phyloP scores from a whole-genome alignment of 2,888 invertebrate species.

The Geotrupes spiniger region DNA sequence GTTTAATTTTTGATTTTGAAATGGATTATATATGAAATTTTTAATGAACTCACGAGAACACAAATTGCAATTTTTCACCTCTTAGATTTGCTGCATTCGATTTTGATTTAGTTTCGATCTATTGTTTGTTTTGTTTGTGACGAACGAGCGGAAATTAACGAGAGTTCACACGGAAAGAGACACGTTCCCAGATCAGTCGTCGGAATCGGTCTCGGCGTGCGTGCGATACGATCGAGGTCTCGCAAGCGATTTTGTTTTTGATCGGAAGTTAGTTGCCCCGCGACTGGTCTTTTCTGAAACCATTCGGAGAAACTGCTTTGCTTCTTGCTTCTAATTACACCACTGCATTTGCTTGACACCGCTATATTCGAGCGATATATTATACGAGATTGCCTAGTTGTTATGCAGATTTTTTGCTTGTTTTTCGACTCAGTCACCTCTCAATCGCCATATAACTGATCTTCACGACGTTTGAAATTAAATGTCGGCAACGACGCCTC shows the following conservation, averaged over 20 bases:
- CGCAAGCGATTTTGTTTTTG: slow-evolving; percentile 19
- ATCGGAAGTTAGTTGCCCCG: slow-evolving; percentile 59
- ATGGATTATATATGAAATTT: slow-evolving; percentile 2
- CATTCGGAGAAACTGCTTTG: slow-evolving; percentile 44
- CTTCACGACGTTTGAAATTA: no score
- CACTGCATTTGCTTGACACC: slow-evolving; percentile 31
- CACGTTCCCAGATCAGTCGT: neutral
- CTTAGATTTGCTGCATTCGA: slow-evolving; percentile 51
- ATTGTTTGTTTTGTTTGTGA: slow-evolving; percentile 21
- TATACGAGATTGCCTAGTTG: slow-evolving; percentile 4
- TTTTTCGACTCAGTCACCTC: slow-evolving; percentile 22
- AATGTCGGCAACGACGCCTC: no score
- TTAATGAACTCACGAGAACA: slow-evolving; percentile 44
- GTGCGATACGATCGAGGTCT: neutral
- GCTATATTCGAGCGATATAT: slow-evolving; percentile 18
- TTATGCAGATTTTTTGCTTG: slow-evolving; percentile 46
- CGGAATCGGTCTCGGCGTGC: neutral
- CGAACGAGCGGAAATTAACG: neutral
- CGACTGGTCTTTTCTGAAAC: slow-evolving; percentile 72
- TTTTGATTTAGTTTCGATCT: slow-evolving; percentile 29
- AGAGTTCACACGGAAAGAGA: neutral
- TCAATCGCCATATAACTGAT: slow-evolving; percentile 4
- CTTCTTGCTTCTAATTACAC: slow-evolving; percentile 32
- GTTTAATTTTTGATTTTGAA: slow-evolving; percentile 31
- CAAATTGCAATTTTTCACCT: slow-evolving; percentile 50